Percentiles rank a stretch among this genome's conserved stretches.
phyloP scores from a whole-genome alignment of 2,797 vertebrate genomes.

The Mormyrops boulengeri region DNA sequence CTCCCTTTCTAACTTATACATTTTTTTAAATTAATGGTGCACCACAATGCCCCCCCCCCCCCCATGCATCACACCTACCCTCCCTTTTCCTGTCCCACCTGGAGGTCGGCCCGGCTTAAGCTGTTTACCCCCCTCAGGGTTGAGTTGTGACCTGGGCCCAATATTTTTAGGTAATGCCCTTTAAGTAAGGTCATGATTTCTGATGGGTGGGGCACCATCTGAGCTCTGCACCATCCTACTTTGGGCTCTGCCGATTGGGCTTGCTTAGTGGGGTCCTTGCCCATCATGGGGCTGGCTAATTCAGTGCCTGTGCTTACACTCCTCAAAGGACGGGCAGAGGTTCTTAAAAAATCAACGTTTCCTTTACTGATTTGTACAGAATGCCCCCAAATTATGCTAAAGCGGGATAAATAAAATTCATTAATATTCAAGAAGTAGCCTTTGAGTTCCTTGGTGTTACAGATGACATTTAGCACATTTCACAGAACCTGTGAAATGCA shows the following conservation, averaged over 20 bases:
- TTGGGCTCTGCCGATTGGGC: not conserved
- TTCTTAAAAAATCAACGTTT: not conserved
- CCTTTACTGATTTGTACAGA: not conserved
- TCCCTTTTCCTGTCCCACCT: not conserved
- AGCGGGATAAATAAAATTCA: not conserved
- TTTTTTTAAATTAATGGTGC: not conserved
- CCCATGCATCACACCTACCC: not conserved
- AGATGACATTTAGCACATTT: not conserved
- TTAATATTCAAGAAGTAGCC: constrained; percentile 2
- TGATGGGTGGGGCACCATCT: not conserved
- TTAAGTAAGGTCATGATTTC: constrained; percentile 8
- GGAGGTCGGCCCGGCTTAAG: not conserved
- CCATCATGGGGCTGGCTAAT: not conserved
- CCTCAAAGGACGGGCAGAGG: not conserved
- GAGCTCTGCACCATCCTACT: not conserved
- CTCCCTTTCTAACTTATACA: not conserved
- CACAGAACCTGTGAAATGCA: not conserved
- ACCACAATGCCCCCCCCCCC: not conserved
- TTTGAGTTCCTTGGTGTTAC: not conserved
- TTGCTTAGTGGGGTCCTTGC: not conserved
- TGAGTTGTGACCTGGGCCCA: not conserved
- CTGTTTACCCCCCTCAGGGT: not conserved
- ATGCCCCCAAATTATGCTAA: not conserved
- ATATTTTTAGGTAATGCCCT: constrained; percentile 10
- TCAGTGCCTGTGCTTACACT: not conserved